Evolutionary conservation across 2,797 vertebrate genomes (phyloP).

Genomic region (Enteromius treurensis): DNA sequence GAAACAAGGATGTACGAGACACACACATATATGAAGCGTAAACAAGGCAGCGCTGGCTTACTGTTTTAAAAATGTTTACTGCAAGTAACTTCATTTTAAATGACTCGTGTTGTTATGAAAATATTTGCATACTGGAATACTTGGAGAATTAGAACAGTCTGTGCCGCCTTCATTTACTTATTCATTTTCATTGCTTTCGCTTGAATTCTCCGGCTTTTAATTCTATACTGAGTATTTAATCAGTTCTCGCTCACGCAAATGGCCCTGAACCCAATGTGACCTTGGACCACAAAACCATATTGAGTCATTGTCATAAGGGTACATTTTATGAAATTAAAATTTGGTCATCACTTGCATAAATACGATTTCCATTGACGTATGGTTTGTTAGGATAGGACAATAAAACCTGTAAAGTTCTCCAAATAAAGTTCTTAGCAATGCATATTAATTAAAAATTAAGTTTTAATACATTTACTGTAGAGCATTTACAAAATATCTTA

Average conservation of each 20-base stretch:
- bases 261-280: not conserved
- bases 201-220: not conserved
- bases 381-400: not conserved
- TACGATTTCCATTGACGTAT: not conserved
- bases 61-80: not conserved
- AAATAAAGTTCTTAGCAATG: not conserved
- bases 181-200: not conserved
- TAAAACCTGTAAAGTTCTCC: no score
- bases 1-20: not conserved
- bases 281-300: not conserved
- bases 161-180: not conserved
- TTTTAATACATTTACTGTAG: not conserved
- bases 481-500: not conserved
- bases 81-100: not conserved
- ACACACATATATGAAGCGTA: not conserved
- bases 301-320: not conserved
- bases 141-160: not conserved
- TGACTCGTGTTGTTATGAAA: not conserved
- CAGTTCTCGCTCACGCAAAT: not conserved
- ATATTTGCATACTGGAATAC: not conserved
- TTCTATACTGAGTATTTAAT: not conserved
- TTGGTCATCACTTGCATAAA: not conserved
- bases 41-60: not conserved
- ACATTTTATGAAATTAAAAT: no score
- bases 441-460: not conserved